phyloP scores from a whole-genome alignment of 2,113 vertebrate species.

The Orthonyx spaldingii region DNA sequence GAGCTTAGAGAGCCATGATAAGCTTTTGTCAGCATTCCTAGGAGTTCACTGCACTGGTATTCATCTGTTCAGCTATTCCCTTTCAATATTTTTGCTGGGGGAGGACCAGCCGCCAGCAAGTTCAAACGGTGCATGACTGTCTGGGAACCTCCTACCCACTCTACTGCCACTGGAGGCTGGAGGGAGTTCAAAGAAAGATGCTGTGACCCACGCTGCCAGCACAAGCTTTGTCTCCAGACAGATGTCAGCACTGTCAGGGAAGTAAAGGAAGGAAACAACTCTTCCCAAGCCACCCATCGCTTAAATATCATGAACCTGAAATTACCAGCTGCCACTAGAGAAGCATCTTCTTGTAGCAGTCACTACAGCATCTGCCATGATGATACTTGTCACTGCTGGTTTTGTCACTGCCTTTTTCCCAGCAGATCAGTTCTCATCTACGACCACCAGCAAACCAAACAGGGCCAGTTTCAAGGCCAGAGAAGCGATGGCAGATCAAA shows the following conservation, averaged over 20 bases:
- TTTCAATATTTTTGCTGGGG: not conserved
- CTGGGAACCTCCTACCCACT: not conserved
- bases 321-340: not conserved
- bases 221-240: not conserved
- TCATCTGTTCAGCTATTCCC: not conserved
- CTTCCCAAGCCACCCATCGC: accelerated
- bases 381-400: not conserved
- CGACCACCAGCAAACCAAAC: not conserved
- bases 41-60: not conserved
- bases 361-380: not conserved
- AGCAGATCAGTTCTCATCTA: not conserved
- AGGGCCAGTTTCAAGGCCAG: not conserved
- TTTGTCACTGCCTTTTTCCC: not conserved
- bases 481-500: not conserved
- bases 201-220: not conserved
- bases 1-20: not conserved
- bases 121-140: not conserved
- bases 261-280: conserved; percentile 4
- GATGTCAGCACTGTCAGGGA: not conserved
- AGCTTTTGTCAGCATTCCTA: not conserved
- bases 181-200: not conserved
- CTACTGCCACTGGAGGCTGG: not conserved
- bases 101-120: not conserved
- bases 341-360: not conserved
- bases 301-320: not conserved